Evolutionary conservation across 2,797 vertebrate species (phyloP), one percentile per base, ranked within the genome.

Genomic region (Lagocephalus sceleratus): DNA sequence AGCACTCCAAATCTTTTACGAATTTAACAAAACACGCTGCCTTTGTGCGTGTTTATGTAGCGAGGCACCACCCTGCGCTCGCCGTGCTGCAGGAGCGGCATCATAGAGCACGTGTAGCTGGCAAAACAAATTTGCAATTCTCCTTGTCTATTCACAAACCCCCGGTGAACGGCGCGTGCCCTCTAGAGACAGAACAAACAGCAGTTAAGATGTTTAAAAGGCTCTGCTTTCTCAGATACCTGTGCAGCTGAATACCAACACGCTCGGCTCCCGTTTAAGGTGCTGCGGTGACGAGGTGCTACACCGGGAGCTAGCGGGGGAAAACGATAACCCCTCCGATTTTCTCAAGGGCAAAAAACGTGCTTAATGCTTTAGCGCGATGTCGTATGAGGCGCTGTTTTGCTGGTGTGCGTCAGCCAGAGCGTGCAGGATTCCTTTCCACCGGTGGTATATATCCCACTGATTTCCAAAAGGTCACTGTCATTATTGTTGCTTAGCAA

Each of bases 401-500:
- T 35, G 32, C 32, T 10, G 11, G 32, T 12, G 32, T 14, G 32
- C 32, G 78, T 72, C 66, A 66, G 67, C 70, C 41, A 43, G 44
- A 47, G 59, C 55, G 65, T 68, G 71, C 68, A 41, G 54, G 51
- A 49, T 69, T 68, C 74, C 63, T 75, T 85, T 75, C 51, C 41
- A 75, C 83, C 71, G 56, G 73, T 80, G 82, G 75, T 68, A 75
- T 82, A 57, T 57, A 82, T 85, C 82, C 87, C 79, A 69, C 84
- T 88, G 90, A 87, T 87, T 84, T 85, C 74, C 73, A 79, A 92
- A 92, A 92, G 90, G 89, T 92, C 91, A 92, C 83, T 87, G 83
- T 90, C 88, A 89, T 90, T 91, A 90, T 88, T 89, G 91, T 92
- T 91, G 91, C 91, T 83, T 85, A 90, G 91, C 91, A 92, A 92